Evolutionary conservation across 2,888 invertebrate species (phyloP), one percentile per base, ranked within the genome.

Genomic region (Eremobia ochroleuca): DNA sequence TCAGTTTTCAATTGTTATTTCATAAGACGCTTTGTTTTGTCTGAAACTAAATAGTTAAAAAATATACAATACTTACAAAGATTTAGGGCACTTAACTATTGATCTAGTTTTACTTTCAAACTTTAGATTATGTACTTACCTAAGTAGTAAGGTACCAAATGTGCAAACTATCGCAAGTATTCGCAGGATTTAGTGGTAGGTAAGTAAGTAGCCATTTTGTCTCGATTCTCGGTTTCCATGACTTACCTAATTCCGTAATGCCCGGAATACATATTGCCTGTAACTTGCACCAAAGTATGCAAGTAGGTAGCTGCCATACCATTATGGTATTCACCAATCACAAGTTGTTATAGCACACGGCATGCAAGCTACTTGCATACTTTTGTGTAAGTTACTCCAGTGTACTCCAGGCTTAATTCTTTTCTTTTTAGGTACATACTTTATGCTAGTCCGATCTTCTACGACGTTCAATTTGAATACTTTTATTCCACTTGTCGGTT

Each of bases 51-150:
- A 21, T 28, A 9, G 9, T 13, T 18, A 66, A 46, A 21, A 28
- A 18, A 37, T 28, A 28, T 8, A 18, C 0, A 67, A 21, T 21
- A n/a, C n/a, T n/a, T n/a, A 34, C 40, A n/a, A 4, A 18, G 25
- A 34, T 58, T 43, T 15, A 18, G 21, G 34, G 34, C 43, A 15
- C n/a, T 6, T 25, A 69, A 15, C 43, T 65, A 3, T 18, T 34
- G 4, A 71, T 34, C 13, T 43, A n/a, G 13, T n/a, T 68, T 68
- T 67, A 43, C 43, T 66, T 67, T 40, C 28, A 70, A 61, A 62
- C 13, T n/a, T 28, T 25, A 40, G 8, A 28, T 13, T 34, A n/a
- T 11, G 52, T 55, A 52, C 4, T 0, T 9, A 37, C 37, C 5
- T 72, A 40, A 3, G 28, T 28, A 37, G n/a, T 40, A n/a, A 40